Evolutionary conservation across 2,113 vertebrate genomes (phyloP).

Genomic region (Etia nguti): DNA sequence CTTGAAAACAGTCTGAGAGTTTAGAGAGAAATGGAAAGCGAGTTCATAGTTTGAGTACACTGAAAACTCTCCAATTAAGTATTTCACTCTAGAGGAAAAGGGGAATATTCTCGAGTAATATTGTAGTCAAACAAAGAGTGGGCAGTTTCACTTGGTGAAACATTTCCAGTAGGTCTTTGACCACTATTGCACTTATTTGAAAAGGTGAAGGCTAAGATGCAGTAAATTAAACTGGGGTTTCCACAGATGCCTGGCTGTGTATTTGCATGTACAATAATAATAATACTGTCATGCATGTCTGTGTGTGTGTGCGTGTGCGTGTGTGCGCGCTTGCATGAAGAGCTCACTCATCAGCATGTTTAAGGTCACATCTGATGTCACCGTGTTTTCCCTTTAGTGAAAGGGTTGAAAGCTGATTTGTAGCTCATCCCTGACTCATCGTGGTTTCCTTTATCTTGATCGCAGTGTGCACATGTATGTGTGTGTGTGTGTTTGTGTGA

Average conservation of each 20-base stretch:
- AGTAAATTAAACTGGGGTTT: slow-evolving; percentile 14
- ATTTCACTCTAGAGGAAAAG: not conserved
- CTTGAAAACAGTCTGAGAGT: slow-evolving; percentile 32
- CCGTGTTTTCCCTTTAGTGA: slow-evolving; percentile 42
- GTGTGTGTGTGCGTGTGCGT: not conserved
- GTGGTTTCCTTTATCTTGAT: slow-evolving; percentile 38
- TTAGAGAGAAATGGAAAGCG: slow-evolving; percentile 36
- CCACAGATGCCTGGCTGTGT: not conserved
- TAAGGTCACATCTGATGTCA: slow-evolving; percentile 65
- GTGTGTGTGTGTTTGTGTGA: not conserved
- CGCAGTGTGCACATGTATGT: not conserved
- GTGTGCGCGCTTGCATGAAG: not conserved
- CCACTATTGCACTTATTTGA: not conserved
- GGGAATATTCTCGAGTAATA: not conserved
- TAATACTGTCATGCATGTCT: not conserved
- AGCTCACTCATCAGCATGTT: slow-evolving; percentile 43
- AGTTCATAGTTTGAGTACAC: not conserved
- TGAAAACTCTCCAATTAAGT: not conserved
- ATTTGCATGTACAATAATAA: slow-evolving; percentile 35
- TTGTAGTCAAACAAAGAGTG: slow-evolving; percentile 6
- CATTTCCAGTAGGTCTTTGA: slow-evolving; percentile 15
- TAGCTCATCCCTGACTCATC: slow-evolving; percentile 31
- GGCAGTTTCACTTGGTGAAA: not conserved
- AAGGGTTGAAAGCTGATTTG: not conserved
- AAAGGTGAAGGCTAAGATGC: slow-evolving; percentile 2